These are phyloP conservation scores for Hippocampus zosterae DNA, from an alignment of 2,113 vertebrate species.

Conservation along the genomic window DNA sequence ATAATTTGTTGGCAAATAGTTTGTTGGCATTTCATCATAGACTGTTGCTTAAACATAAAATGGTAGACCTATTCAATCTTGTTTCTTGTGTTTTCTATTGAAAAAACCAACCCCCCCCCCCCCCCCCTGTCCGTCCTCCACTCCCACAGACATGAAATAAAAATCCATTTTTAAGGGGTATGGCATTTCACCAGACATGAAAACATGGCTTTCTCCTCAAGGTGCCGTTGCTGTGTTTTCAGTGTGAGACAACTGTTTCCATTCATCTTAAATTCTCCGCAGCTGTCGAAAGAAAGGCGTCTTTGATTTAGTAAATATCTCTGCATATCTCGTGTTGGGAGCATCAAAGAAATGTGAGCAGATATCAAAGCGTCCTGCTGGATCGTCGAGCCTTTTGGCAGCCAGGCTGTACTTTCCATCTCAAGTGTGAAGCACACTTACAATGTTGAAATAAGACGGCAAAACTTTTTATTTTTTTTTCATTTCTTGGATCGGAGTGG, in stretches of 20 bases:
- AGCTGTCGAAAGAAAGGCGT: constrained; percentile 61
- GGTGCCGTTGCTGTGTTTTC: constrained; percentile 44
- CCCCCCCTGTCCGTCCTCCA: not conserved
- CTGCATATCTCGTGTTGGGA: constrained; percentile 50
- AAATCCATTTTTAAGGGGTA: constrained; percentile 14
- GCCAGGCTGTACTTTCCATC: constrained; percentile 55
- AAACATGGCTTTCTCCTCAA: constrained; percentile 47
- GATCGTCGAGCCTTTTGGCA: constrained; percentile 55
- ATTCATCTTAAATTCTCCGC: constrained; percentile 62
- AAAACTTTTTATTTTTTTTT: constrained; percentile 26
- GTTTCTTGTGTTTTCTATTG: constrained; percentile 2
- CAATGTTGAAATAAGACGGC: constrained; percentile 42
- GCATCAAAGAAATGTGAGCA: constrained; percentile 60
- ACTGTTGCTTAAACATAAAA: not conserved
- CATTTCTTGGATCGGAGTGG: constrained; percentile 33
- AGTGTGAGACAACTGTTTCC: constrained; percentile 52
- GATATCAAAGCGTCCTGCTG: constrained; percentile 62
- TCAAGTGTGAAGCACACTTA: constrained; percentile 40
- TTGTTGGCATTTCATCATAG: not conserved
- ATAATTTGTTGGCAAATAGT: not conserved
- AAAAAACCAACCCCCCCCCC: not conserved
- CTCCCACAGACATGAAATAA: constrained; percentile 11
- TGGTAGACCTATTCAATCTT: not conserved
- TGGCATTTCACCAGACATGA: constrained; percentile 28
- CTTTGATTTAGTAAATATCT: constrained; percentile 69